Base-by-base conservation (phyloP, 1,140 invertebrate species). In the Chironomus striatipennis region DNA sequence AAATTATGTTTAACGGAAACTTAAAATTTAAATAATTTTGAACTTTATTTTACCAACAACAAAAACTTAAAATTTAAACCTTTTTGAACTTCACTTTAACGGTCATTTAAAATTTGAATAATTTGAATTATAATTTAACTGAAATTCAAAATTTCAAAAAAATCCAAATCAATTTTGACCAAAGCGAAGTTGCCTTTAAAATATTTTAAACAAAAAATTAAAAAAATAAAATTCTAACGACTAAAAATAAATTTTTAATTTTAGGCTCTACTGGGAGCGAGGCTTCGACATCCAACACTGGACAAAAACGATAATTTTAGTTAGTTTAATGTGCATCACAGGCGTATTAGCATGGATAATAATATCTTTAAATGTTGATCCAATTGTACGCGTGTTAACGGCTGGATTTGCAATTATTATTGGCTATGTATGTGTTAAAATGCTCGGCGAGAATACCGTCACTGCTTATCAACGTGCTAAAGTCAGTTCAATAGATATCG, bases 401-500 rank as follows among this genome's bases (percentile, higher is more conserved):
- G 91, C 91, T 75, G 93, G 93, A 75, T 84, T 88, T n/a, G 91
- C 92, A 47, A 84, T 94, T 20, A 85, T 95, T 75, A 86, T 94
- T 74, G 91, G 90, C 77, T 95, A 95, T 79, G 86, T 95, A 73
- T 94, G 92, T 74, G 87, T 94, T 77, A 93, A 82, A 83, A 93
- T 93, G 81, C 85, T 96, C 64, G 92, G 93, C 73, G 88, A 93
- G 78, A 94, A 93, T 79, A 93, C 93, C 1, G 89, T 94, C 9
- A 89, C 90, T 64, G 93, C 93, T 10, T 95, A 94, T 83, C 92
- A 95, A 78, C 87, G 93, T 43, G 93, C 93, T 75, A 94, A 94
- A 83, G 92, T 95, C 12, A 94, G 92, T 8, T 91, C 92, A 0
- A 86, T 95, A n/a, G 91, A 90, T 78, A 95, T 96, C 77, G 85